These are phyloP conservation scores for Sebastes schlegelii DNA, from an alignment of 2,113 vertebrate species.

Conservation along the genomic window DNA sequence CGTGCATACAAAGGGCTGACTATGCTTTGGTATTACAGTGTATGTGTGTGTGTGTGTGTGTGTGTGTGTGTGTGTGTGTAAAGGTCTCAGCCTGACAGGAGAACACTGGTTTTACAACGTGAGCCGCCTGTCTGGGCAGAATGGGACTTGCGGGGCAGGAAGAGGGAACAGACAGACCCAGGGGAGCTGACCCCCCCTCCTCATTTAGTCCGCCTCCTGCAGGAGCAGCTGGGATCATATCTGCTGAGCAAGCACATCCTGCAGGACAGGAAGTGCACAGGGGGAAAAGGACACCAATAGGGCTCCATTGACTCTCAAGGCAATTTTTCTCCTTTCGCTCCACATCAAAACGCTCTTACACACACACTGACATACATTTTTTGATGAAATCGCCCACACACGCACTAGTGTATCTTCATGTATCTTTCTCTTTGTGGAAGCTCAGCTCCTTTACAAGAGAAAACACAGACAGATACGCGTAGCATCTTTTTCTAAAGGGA, in stretches of 20 bases:
- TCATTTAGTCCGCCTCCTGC: conserved; percentile 67
- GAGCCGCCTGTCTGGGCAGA: conserved; percentile 61
- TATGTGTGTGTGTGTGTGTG: conserved; percentile 36
- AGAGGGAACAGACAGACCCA: conserved; percentile 63
- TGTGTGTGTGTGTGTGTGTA: conserved; percentile 48
- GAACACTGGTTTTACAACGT: conserved; percentile 72
- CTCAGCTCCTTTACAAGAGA: conserved; percentile 7
- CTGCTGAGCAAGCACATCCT: conserved; percentile 72
- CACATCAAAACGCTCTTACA: background rate
- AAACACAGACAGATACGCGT: conserved; percentile 16
- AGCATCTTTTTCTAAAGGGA: conserved; percentile 23
- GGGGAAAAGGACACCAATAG: conserved; percentile 13
- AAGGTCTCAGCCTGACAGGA: conserved; percentile 76
- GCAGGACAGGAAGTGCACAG: conserved; percentile 54
- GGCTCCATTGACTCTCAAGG: conserved; percentile 12
- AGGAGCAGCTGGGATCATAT: conserved; percentile 68
- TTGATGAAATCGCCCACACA: conserved; percentile 14
- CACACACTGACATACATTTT: conserved; percentile 17
- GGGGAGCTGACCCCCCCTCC: conserved; percentile 79
- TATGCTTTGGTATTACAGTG: conserved; percentile 44
- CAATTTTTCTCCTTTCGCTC: conserved; percentile 5
- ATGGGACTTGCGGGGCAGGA: conserved; percentile 43
- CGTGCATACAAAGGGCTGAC: conserved; percentile 61
- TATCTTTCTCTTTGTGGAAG: conserved; percentile 24
- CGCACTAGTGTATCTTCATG: conserved; percentile 4